Percentiles rank a stretch among this genome's conserved stretches.
Evolutionary conservation across 1,140 invertebrate genomes (phyloP).

Genomic region (Drosophila obscura): DNA sequence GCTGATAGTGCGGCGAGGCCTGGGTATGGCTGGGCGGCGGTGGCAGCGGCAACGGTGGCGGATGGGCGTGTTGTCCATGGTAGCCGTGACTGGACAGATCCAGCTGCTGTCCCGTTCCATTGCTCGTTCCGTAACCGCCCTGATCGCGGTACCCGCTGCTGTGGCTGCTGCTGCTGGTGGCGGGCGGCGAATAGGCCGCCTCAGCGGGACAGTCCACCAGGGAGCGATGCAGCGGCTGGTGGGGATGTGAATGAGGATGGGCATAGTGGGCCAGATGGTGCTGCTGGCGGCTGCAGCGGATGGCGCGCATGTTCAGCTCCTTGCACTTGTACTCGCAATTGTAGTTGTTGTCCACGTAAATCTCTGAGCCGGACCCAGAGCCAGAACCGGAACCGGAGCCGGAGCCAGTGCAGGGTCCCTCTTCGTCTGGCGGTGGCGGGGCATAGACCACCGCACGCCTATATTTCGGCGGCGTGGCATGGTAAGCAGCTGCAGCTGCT

Average conservation of each 20-base stretch:
- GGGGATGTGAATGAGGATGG: slow-evolving; percentile 26
- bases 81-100: slow-evolving; percentile 21
- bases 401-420: slow-evolving; percentile 4
- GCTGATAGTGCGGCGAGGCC: slow-evolving; percentile 59
- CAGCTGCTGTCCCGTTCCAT: slow-evolving; percentile 40
- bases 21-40: slow-evolving; percentile 38
- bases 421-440: slow-evolving; percentile 40
- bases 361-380: slow-evolving; percentile 26
- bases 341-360: slow-evolving; percentile 63
- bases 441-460: slow-evolving; percentile 63
- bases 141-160: slow-evolving; percentile 33
- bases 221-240: slow-evolving; percentile 52
- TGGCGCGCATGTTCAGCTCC: slow-evolving; percentile 77
- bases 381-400: slow-evolving; percentile 12
- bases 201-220: slow-evolving; percentile 61
- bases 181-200: slow-evolving; percentile 61
- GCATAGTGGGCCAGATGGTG: slow-evolving; percentile 46
- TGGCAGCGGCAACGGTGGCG: slow-evolving; percentile 25
- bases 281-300: slow-evolving; percentile 74
- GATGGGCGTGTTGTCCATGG: slow-evolving; percentile 21
- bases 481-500: slow-evolving; percentile 40
- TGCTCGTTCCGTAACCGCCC: slow-evolving; percentile 27
- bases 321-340: slow-evolving; percentile 80
- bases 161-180: slow-evolving; percentile 31
- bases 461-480: slow-evolving; percentile 60